Evolutionary conservation across 2,113 vertebrate genomes (phyloP), one percentile per base, ranked within the genome.

Genomic region (Edolisoma coerulescens): DNA sequence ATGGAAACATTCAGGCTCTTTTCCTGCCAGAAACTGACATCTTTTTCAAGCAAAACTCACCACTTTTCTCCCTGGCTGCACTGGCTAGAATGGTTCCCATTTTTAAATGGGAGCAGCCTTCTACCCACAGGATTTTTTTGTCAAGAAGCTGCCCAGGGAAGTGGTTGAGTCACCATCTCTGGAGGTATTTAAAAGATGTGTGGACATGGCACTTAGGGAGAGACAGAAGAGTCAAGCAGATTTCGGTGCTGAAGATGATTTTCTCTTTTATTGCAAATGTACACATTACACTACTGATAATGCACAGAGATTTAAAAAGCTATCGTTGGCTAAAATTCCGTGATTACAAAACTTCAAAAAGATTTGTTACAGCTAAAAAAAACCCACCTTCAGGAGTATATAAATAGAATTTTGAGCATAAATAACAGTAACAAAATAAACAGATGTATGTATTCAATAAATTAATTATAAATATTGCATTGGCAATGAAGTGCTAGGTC

Each of bases 381-480:
- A 96, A 90, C 44, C 17, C 79, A 61, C 64, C 73, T 83, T 89
- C 50, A 81, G 80, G 78, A 92, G 71, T 94, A 96, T 90, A 98
- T 98, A 98, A 98, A 98, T 98, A 98, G 64, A 95, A 96, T 91
- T 82, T 93, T 83, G 92, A 96, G 96, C 93, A 98, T 98, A 98
- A 98, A 98, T 98, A 97, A 98, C 73, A 96, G 95, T 98, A 98
- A 96, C 97, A 98, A 98, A 98, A 98, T 96, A 98, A 96, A 96
- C 89, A 94, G 94, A 93, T 91, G 97, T 96, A 91, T 44, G 90
- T 92, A 97, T 86, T 97, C 57, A 97, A 98, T 98, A 98, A 98
- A 97, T 98, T 98, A 98, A 95, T 96, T 96, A 98, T 98, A 98
- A 98, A 98, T 98, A 98, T 95, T 89, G 97, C 78, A 84, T 89